Percentiles rank a stretch among this genome's conserved stretches.
Conservation (phyloP, 2,797 vertebrate species). For the Potorous gilbertii region DNA sequence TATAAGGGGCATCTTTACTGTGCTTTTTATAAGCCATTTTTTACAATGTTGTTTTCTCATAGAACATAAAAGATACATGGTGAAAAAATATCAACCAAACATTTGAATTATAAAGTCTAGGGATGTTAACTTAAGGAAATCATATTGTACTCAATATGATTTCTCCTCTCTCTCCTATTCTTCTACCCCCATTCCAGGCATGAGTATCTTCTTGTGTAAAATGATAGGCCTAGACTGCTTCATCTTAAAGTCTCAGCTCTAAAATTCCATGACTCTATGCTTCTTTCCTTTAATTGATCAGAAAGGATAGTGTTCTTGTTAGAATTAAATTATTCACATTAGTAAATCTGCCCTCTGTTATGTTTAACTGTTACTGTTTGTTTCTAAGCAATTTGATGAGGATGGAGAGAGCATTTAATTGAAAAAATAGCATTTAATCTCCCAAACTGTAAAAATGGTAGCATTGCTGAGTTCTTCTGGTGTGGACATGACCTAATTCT, state of each 20-base stretch:
- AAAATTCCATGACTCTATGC: neutral
- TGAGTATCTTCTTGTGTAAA: neutral
- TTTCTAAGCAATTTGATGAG: slow-evolving; percentile 37
- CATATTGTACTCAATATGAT: neutral
- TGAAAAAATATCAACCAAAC: slow-evolving; percentile 5
- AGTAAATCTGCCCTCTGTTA: slow-evolving; percentile 47
- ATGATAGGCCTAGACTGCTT: neutral
- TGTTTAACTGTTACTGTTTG: slow-evolving; percentile 17
- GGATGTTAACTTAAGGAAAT: neutral
- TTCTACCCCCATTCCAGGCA: neutral
- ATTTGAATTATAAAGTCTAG: neutral
- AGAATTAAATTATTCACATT: slow-evolving; percentile 24
- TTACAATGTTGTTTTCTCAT: slow-evolving; percentile 21
- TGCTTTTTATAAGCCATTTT: neutral
- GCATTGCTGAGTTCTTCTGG: slow-evolving; percentile 12
- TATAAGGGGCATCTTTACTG: neutral
- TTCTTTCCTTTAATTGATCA: slow-evolving; percentile 17
- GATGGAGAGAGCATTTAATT: slow-evolving; percentile 56
- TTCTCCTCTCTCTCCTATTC: neutral
- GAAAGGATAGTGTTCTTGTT: slow-evolving; percentile 24
- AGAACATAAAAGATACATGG: neutral
- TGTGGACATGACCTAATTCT: slow-evolving; percentile 56
- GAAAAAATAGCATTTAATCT: slow-evolving; percentile 51
- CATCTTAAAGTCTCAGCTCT: neutral
- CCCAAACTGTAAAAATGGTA: slow-evolving; percentile 38